phyloP scores from a whole-genome alignment of 2,797 vertebrate species.

The Etheostoma nigrum region DNA sequence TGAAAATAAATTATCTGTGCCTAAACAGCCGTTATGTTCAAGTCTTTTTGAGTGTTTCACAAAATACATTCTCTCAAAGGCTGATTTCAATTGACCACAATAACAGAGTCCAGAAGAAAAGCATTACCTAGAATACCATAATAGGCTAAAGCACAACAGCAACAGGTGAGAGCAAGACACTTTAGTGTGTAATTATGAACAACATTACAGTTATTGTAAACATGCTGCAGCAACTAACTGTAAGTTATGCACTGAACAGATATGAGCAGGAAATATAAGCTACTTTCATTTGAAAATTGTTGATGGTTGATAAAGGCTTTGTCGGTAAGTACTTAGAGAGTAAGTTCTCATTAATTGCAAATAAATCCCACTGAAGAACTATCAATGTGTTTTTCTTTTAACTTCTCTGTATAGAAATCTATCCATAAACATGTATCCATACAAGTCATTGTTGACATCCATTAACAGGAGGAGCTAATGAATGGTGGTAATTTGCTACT shows the following conservation, averaged over 20 bases:
- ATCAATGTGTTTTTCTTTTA: constrained; percentile 9
- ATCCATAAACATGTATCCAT: constrained; percentile 35
- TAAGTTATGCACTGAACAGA: constrained; percentile 66
- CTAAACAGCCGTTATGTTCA: constrained; percentile 79
- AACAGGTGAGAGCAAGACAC: constrained; percentile 32
- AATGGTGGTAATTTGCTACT: constrained; percentile 55
- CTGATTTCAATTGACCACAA: constrained; percentile 71
- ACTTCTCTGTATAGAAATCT: constrained; percentile 31
- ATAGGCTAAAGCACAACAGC: constrained; percentile 38
- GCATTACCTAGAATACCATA: constrained; percentile 22
- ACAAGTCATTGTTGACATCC: constrained; percentile 18
- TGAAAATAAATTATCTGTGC: constrained; percentile 85
- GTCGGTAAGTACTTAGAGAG: constrained; percentile 84
- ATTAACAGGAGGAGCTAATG: constrained; percentile 24
- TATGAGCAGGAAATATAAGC: constrained; percentile 63
- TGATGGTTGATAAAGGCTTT: constrained; percentile 78
- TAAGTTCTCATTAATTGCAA: constrained; percentile 83
- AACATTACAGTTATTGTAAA: constrained; percentile 70
- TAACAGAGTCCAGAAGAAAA: constrained; percentile 51
- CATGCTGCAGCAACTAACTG: constrained; percentile 46
- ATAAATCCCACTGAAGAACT: constrained; percentile 40
- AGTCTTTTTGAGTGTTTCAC: constrained; percentile 84
- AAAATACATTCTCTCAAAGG: constrained; percentile 86
- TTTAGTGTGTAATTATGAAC: constrained; percentile 43
- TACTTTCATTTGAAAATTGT: constrained; percentile 81